Conservation (phyloP, 2,113 vertebrate species). For the Epinephelus moara region DNA sequence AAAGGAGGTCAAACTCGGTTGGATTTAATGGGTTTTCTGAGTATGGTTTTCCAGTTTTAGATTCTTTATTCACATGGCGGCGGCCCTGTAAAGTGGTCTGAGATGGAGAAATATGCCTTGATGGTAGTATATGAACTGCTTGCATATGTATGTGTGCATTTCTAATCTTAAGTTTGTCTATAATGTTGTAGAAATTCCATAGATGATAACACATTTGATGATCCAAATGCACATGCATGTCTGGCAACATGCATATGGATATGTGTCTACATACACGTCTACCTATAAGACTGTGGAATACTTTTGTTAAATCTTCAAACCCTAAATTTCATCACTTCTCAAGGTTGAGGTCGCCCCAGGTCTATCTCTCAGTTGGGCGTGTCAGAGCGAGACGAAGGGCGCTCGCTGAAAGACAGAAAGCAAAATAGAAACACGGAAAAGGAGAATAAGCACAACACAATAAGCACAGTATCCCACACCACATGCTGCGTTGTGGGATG, state of each 20-base stretch:
- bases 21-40: conserved; percentile 70
- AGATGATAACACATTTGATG: background rate
- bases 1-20: conserved; percentile 72
- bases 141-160: background rate
- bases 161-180: background rate
- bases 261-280: background rate
- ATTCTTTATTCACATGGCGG: conserved; percentile 37
- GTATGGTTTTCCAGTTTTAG: conserved; percentile 56
- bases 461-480: conserved; percentile 71
- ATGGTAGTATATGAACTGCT: conserved; percentile 18
- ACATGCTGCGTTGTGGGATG: conserved; percentile 77
- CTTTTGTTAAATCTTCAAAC: conserved; percentile 19
- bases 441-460: conserved; percentile 69
- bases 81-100: conserved; percentile 19
- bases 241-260: background rate
- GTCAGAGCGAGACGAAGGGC: conserved; percentile 33
- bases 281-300: background rate
- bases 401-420: conserved; percentile 60
- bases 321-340: conserved; percentile 45
- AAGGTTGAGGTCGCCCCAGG: conserved; percentile 71
- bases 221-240: conserved; percentile 1
- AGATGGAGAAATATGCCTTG: conserved; percentile 16
- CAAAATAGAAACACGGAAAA: conserved; percentile 63
- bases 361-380: conserved; percentile 64
- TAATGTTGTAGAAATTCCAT: conserved; percentile 13